Evolutionary conservation across 2,888 invertebrate species (phyloP), one percentile per base, ranked within the genome.

Genomic region (Hemicrepidius hirtus): DNA sequence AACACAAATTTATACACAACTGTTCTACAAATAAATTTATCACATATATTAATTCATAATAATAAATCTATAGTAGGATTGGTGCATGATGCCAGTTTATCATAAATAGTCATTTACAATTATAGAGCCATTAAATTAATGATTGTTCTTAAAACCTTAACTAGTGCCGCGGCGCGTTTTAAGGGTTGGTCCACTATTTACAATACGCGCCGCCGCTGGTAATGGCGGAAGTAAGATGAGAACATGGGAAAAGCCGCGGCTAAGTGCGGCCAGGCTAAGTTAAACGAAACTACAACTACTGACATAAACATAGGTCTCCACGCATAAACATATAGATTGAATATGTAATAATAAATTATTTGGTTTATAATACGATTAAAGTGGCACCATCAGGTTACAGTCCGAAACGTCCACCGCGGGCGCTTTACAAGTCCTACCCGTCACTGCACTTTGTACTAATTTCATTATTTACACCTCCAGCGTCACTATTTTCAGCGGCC

Each of bases 141-240:
- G 86, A 88, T 88, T 87, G 88, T 88, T 88, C 86, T 87, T 87
- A 87, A 73, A 73, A 87, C 84, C 87, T 88, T 84, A 85, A 81
- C 83, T 84, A 85, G 76, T 55, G 69, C 68, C 13, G 68, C 71
- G 69, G 73, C 68, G 69, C 57, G 69, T 65, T 32, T 28, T 63
- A 59, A 75, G 80, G 81, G 81, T 86, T 86, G 86, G 86, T 86
- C 86, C 85, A 78, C 84, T 86, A 86, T 86, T 75, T 86, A 86
- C 85, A 77, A 75, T 77, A 66, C 80, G 80, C 80, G 78, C 77
- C 79, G 80, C 77, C 79, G 78, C 81, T 81, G 82, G 81, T 82
- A 82, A 85, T 85, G 85, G 85, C 85, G 85, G 84, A 85, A 84
- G 84, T 84, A 82, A 83, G 80, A 82, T 76, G 79, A 77, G 77